These are phyloP conservation scores for Apantesis nais DNA, from an alignment of 2,888 invertebrate genomes.

Conservation along the genomic window DNA sequence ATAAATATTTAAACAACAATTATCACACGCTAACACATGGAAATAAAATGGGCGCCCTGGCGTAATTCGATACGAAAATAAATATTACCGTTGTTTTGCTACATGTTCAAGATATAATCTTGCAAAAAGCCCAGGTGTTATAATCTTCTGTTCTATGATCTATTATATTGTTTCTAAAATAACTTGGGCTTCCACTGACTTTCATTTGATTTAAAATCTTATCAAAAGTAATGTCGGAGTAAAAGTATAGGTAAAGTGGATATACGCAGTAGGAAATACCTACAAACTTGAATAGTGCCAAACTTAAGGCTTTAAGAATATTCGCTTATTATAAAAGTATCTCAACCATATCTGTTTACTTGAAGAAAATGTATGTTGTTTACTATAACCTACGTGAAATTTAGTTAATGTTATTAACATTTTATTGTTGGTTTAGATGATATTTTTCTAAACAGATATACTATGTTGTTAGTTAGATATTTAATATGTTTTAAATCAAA, in stretches of 20 bases:
- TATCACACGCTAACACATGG: conserved; percentile 22
- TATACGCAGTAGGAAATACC: conserved; percentile 31
- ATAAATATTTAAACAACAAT: conserved; percentile 30
- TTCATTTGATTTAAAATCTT: not conserved
- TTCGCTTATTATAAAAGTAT: conserved; percentile 40
- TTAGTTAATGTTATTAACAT: conserved; percentile 20
- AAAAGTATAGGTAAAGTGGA: conserved; percentile 23
- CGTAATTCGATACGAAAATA: conserved; percentile 24
- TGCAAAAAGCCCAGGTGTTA: conserved; percentile 54
- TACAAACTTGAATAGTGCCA: conserved; percentile 47
- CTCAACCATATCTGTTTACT: conserved; percentile 34
- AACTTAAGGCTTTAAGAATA: conserved; percentile 49
- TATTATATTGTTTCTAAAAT: conserved; percentile 10
- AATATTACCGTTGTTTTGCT: conserved; percentile 13
- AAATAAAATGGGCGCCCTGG: conserved; percentile 16
- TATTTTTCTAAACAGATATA: conserved; percentile 27
- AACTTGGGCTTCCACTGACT: not conserved
- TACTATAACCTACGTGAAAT: conserved; percentile 9
- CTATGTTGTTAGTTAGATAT: conserved; percentile 30
- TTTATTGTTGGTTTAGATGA: conserved; percentile 18
- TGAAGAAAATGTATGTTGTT: conserved; percentile 24
- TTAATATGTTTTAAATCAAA: conserved; percentile 20
- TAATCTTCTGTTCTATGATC: conserved; percentile 9
- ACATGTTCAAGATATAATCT: conserved; percentile 30
- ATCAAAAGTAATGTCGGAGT: conserved; percentile 12